Evolutionary conservation across 2,113 vertebrate genomes (phyloP).

Genomic region (Calidris pygmaea): DNA sequence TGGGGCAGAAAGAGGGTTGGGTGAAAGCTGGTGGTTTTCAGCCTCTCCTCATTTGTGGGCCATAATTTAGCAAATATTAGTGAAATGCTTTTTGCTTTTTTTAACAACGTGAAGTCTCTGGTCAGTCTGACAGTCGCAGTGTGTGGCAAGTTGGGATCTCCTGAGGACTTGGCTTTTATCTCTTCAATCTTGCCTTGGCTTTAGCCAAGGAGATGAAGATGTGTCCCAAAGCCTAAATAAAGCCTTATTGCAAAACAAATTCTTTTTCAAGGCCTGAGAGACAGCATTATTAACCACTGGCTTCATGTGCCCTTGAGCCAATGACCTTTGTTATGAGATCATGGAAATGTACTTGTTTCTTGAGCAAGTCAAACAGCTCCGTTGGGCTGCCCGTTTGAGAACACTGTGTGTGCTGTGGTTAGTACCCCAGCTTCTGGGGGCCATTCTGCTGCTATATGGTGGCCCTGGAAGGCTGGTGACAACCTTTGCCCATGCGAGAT

Average conservation of each 20-base stretch:
- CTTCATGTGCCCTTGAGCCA: constrained; percentile 22
- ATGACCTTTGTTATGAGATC: neutral
- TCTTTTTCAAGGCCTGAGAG: neutral
- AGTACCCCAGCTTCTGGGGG: neutral
- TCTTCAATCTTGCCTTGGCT: neutral
- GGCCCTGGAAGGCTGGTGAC: neutral
- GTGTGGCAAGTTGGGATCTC: neutral
- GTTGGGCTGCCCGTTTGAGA: neutral
- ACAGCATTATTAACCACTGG: neutral
- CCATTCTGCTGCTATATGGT: neutral
- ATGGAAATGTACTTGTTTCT: constrained; percentile 25
- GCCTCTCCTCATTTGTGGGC: neutral
- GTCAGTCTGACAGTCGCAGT: neutral
- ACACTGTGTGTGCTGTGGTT: neutral
- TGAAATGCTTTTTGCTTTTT: neutral
- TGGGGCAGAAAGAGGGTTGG: neutral
- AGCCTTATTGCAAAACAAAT: neutral
- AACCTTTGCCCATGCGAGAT: neutral
- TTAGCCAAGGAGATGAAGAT: neutral
- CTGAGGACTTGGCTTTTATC: neutral
- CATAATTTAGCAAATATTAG: neutral
- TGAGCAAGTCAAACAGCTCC: neutral
- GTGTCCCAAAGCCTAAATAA: constrained; percentile 10
- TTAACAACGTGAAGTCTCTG: neutral
- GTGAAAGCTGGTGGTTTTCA: neutral